Base-by-base conservation (phyloP, 2,888 invertebrate species). In the Thymelicus sylvestris region DNA sequence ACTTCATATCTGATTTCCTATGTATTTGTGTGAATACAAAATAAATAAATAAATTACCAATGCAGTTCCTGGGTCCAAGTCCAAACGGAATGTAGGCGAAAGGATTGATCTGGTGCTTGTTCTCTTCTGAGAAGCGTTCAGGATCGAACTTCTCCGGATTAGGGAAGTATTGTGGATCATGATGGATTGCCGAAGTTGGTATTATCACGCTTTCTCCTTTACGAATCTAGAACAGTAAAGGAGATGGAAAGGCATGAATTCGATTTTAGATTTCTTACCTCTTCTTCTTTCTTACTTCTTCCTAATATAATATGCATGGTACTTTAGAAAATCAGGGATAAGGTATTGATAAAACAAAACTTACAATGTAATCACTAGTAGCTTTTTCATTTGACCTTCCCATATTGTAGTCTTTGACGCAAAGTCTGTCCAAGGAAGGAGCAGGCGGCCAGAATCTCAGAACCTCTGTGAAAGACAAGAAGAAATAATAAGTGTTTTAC, bases 71-170 rank as follows among this genome's bases (percentile, higher is more conserved):
- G 2, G 94, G 95, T 0, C 95, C 95, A 8, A 87, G 47, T 7
- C 95, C 95, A 71, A 95, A 95, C 0, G 95, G 95, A 74, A 92
- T 74, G 69, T 93, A 95, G 0, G 80, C 73, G 59, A 80, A 75
- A 0, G 83, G 80, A 8, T 82, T 75, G 60, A 85, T 83, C 0
- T 89, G 88, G 0, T 85, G 82, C 73, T 94, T 94, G 76, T 95
- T 95, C 74, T 95, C 94, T 0, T 94, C 93, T 12, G 86, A 94
- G 74, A 95, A 95, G 39, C 95, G 80, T 73, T 94, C 88, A 13
- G 95, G 95, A 78, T 95, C 93, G 74, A 95, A 95, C 77, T 92
- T 93, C 0, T 79, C 76, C 0, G 95, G 95, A 47, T 95, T 84
- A 0, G 94, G 90, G 78, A 85, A 95, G 80, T 88, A 93, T 52